These are phyloP conservation scores for Nebria brevicollis DNA, from an alignment of 2,888 invertebrate species.

Conservation along the genomic window DNA sequence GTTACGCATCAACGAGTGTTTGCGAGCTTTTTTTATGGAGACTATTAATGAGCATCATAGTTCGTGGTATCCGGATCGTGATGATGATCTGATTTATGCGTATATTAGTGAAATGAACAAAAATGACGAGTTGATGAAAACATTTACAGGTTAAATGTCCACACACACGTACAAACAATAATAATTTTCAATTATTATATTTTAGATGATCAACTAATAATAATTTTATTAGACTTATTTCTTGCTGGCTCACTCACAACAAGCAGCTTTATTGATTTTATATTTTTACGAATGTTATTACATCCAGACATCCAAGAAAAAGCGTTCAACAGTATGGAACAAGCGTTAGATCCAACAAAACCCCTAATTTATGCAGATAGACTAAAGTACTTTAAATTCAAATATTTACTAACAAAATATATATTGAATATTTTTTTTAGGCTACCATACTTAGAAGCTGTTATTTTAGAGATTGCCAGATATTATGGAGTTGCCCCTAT, in stretches of 20 bases:
- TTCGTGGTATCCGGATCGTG: slow-evolving; percentile 62
- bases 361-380: slow-evolving; percentile 64
- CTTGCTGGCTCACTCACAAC: slow-evolving; percentile 75
- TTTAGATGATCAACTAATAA: slow-evolving; percentile 16
- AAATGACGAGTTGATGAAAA: slow-evolving; percentile 54
- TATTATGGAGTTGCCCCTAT: slow-evolving; percentile 63
- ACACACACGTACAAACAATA: background rate
- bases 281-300: slow-evolving; percentile 69
- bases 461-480: slow-evolving; percentile 65
- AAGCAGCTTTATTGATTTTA: slow-evolving; percentile 70
- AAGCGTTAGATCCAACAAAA: slow-evolving; percentile 60
- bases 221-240: slow-evolving; percentile 72
- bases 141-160: slow-evolving; percentile 65
- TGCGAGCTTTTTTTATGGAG: slow-evolving; percentile 67
- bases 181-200: slow-evolving; percentile 9
- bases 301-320: slow-evolving; percentile 69
- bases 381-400: slow-evolving; percentile 58
- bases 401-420: background rate
- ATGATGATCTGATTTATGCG: slow-evolving; percentile 71
- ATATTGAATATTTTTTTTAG: slow-evolving; percentile 54
- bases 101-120: slow-evolving; percentile 71
- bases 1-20: slow-evolving; percentile 65
- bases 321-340: slow-evolving; percentile 67
- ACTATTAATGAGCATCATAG: slow-evolving; percentile 68
- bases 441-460: slow-evolving; percentile 67